Percentiles rank a stretch among this genome's conserved stretches.
Evolutionary conservation across 2,113 vertebrate species (phyloP).

Genomic region (Brachirus orientalis): DNA sequence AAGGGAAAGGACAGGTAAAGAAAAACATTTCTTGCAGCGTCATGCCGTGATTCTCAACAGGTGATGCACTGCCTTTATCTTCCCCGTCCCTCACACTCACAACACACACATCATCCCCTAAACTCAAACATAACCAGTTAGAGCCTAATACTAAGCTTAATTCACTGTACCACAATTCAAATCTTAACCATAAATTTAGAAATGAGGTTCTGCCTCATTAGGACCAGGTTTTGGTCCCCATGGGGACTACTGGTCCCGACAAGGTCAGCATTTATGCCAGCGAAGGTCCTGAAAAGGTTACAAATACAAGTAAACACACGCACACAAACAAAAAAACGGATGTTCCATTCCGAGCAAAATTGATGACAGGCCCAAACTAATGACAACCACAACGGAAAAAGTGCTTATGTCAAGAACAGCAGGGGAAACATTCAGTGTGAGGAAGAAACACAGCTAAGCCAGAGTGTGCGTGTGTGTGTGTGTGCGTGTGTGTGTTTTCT

Average conservation of each 20-base stretch:
- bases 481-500: background rate
- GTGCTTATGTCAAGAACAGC: constrained; percentile 53
- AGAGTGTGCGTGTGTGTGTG: background rate
- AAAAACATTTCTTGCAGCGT: constrained; percentile 4
- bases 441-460: background rate
- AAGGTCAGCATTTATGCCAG: too few relatives aligned
- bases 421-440: constrained; percentile 39
- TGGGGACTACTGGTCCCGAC: too few relatives aligned
- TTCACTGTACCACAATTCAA: too few relatives aligned
- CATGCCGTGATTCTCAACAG: constrained; percentile 5
- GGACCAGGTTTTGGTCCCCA: too few relatives aligned
- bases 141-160: too few relatives aligned
- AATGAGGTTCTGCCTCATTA: too few relatives aligned
- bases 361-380: constrained; percentile 43
- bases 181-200: too few relatives aligned
- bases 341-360: constrained; percentile 14
- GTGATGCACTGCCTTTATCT: background rate
- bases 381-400: constrained; percentile 43
- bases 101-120: background rate
- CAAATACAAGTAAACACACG: background rate
- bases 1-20: background rate
- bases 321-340: background rate
- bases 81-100: background rate
- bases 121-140: too few relatives aligned
- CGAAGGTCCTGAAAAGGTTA: too few relatives aligned